Evolutionary conservation across 2,888 invertebrate genomes (phyloP).

Genomic region (Venusia cambrica): DNA sequence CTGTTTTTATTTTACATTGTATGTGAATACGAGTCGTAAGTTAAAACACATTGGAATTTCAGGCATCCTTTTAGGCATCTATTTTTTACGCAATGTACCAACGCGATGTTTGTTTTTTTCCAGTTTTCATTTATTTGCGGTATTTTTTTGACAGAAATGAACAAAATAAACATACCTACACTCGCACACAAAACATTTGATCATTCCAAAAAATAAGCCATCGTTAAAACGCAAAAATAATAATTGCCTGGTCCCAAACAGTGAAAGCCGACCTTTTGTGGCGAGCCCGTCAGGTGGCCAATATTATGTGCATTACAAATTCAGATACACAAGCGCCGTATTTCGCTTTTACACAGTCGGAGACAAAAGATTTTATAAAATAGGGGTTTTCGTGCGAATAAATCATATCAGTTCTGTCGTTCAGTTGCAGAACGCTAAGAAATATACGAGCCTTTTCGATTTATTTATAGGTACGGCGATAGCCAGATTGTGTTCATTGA

Average conservation of each 20-base stretch:
- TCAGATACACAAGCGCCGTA: slow-evolving; percentile 8
- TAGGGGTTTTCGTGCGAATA: slow-evolving; percentile 43
- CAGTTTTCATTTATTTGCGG: too few species aligned
- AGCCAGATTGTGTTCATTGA: slow-evolving; percentile 33
- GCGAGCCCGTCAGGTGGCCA: slow-evolving; percentile 15
- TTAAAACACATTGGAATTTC: too few species aligned
- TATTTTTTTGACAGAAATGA: too few species aligned
- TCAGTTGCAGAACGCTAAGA: slow-evolving; percentile 55
- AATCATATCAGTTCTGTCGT: slow-evolving; percentile 52
- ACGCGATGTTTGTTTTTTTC: too few species aligned
- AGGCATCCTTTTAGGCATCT: too few species aligned
- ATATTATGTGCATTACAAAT: slow-evolving; percentile 22
- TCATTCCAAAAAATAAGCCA: too few species aligned
- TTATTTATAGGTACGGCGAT: slow-evolving; percentile 55
- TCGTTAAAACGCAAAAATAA: slow-evolving; percentile 8
- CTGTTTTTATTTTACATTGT: too few species aligned
- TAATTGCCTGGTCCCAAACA: slow-evolving; percentile 4
- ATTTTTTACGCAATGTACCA: too few species aligned
- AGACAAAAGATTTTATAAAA: slow-evolving; percentile 35
- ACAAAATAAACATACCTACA: too few species aligned
- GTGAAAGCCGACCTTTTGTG: slow-evolving; percentile 6
- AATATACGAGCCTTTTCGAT: slow-evolving; percentile 44
- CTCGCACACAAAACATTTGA: too few species aligned
- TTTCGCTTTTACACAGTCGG: slow-evolving; percentile 15
- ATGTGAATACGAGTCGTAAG: too few species aligned